Percentiles rank a stretch among this genome's conserved stretches.
These are phyloP conservation scores for Cryptus armator DNA, from an alignment of 2,888 invertebrate species.

Conservation along the genomic window DNA sequence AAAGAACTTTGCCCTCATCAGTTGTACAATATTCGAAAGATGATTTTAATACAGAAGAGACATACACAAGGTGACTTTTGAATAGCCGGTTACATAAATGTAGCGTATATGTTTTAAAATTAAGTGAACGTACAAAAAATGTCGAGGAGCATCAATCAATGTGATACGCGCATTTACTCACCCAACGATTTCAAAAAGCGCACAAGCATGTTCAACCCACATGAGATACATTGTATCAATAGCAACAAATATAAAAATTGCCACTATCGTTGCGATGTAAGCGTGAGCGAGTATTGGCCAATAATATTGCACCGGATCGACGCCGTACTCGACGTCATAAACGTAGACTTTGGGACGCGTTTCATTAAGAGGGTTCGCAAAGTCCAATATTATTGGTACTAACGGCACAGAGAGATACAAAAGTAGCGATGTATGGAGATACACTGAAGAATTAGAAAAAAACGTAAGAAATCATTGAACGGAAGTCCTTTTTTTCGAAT, in stretches of 20 bases:
- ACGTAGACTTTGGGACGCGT: constrained; percentile 15
- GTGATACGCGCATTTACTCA: neutral
- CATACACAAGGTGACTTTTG: too few relatives aligned
- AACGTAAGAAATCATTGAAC: neutral
- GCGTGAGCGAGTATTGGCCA: constrained; percentile 30
- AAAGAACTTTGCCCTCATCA: too few relatives aligned
- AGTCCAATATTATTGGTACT: constrained; percentile 26
- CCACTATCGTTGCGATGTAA: too few relatives aligned
- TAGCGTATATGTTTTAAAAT: too few relatives aligned
- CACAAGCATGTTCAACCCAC: neutral
- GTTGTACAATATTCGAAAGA: too few relatives aligned
- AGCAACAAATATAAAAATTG: neutral
- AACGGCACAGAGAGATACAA: neutral
- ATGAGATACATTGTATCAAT: neutral
- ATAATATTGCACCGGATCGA: constrained; percentile 41
- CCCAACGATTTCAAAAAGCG: constrained; percentile 2
- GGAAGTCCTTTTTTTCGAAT: neutral
- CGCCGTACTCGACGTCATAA: constrained; percentile 35
- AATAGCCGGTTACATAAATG: too few relatives aligned
- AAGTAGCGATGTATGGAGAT: neutral
- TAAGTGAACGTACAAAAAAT: too few relatives aligned
- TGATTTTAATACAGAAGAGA: too few relatives aligned
- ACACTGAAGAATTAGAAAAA: neutral
- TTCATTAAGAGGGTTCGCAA: constrained; percentile 26
- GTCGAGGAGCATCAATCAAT: neutral